Conservation (phyloP, 2,113 vertebrate species). For the Rhinopithecus roxellana region DNA sequence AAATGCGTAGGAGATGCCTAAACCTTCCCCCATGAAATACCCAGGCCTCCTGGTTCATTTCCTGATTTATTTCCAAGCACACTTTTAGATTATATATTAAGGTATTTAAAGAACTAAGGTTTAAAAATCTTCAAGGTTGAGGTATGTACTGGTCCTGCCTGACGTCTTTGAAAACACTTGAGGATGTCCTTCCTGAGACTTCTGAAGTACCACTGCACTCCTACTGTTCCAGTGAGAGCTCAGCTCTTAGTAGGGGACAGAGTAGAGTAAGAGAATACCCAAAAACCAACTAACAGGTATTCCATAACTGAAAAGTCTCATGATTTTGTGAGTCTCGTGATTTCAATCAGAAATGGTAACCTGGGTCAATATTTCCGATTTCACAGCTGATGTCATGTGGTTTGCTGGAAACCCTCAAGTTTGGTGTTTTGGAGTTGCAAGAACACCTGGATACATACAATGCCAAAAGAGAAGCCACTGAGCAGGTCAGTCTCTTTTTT, state of each 20-base stretch:
- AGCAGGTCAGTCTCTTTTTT: constrained; percentile 87
- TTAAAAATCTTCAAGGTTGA: neutral
- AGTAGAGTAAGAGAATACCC: neutral
- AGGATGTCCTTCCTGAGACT: neutral
- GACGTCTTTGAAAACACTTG: neutral
- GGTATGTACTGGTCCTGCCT: too few species aligned
- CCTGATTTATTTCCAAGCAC: neutral
- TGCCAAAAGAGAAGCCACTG: constrained; percentile 94
- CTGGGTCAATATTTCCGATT: neutral
- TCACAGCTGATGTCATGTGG: constrained; percentile 95
- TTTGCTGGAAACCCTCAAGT: constrained; percentile 96
- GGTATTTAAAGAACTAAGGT: neutral
- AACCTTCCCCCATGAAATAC: neutral
- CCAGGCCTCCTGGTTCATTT: neutral
- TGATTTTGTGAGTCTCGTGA: neutral
- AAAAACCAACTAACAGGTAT: neutral
- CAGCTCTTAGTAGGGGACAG: neutral
- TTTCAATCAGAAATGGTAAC: neutral
- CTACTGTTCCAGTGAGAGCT: neutral
- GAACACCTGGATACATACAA: constrained; percentile 99
- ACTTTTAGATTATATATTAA: neutral
- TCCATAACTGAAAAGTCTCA: neutral
- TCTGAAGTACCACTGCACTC: neutral
- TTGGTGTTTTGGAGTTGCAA: constrained; percentile 97
- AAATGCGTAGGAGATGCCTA: neutral